These are phyloP conservation scores for Cheilosia impressa DNA, from an alignment of 2,888 invertebrate species.

Conservation along the genomic window DNA sequence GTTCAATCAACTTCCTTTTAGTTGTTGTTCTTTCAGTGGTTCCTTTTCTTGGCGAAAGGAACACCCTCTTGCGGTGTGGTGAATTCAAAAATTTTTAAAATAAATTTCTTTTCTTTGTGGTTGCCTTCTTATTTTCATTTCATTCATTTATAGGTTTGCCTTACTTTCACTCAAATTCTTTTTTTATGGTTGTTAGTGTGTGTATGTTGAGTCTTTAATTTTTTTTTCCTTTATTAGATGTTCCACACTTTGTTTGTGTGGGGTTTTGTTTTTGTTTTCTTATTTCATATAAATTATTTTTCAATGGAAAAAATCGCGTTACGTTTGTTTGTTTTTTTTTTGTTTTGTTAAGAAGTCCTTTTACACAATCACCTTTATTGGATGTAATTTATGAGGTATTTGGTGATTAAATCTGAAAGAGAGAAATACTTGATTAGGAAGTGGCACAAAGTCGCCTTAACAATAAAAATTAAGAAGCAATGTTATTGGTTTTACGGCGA, in stretches of 20 bases:
- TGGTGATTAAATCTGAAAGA: conserved; percentile 78
- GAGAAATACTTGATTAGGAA: conserved; percentile 24
- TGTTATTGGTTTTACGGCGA: no score
- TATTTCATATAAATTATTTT: conserved; percentile 69
- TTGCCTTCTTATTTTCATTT: conserved; percentile 51
- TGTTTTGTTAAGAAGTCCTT: conserved; percentile 70
- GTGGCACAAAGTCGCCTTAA: no score
- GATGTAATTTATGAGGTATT: conserved; percentile 79
- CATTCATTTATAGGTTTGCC: conserved; percentile 33
- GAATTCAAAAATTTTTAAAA: conserved; percentile 36
- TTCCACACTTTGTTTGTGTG: conserved; percentile 24
- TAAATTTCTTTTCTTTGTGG: conserved; percentile 28
- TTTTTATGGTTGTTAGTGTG: conserved; percentile 48
- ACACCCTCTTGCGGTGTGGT: conserved; percentile 34
- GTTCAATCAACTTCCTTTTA: conserved; percentile 37
- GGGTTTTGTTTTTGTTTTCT: conserved; percentile 48
- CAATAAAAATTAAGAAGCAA: no score
- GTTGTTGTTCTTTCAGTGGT: conserved; percentile 26
- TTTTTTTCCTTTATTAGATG: conserved; percentile 13
- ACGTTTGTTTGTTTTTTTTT: conserved; percentile 42
- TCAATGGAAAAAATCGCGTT: conserved; percentile 75
- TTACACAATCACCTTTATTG: conserved; percentile 78
- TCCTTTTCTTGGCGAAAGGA: conserved; percentile 45
- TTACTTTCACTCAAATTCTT: conserved; percentile 39
- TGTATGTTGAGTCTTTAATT: conserved; percentile 61